Conservation (phyloP, 2,888 invertebrate genomes). For the Pinctada fucata region DNA sequence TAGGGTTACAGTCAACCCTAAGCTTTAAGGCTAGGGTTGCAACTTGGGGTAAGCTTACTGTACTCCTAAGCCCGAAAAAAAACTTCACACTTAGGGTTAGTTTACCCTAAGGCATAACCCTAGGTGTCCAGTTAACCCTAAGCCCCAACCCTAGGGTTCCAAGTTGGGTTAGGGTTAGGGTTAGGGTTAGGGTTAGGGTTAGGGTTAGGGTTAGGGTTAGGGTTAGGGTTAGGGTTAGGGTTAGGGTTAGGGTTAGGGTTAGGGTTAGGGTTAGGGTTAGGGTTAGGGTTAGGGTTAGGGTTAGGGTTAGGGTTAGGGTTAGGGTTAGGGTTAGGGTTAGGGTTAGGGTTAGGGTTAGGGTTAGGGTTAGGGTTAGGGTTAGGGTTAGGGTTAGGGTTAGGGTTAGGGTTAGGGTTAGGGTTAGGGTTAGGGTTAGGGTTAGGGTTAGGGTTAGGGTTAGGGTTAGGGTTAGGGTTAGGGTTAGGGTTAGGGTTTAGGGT, state of each 20-base stretch:
- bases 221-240: conserved; percentile 37
- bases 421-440: conserved; percentile 24
- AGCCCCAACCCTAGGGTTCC: too few species aligned
- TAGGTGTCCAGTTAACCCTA: too few species aligned
- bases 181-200: conserved; percentile 35
- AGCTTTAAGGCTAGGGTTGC: too few species aligned
- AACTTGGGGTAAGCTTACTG: too few species aligned
- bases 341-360: conserved; percentile 34
- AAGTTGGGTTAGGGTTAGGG: conserved; percentile 18
- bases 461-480: conserved; percentile 42
- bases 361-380: conserved; percentile 35
- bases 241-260: conserved; percentile 42
- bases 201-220: conserved; percentile 42
- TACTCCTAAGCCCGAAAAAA: too few species aligned
- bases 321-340: conserved; percentile 39
- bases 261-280: conserved; percentile 30
- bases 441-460: conserved; percentile 37
- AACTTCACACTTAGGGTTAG: too few species aligned
- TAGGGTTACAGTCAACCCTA: too few species aligned
- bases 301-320: conserved; percentile 37
- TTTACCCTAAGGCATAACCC: too few species aligned
- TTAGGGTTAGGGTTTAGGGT: conserved; percentile 36
- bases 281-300: conserved; percentile 40
- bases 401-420: conserved; percentile 26
- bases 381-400: conserved; percentile 20